phyloP scores from a whole-genome alignment of 2,113 vertebrate species.

The Nettapus auritus region DNA sequence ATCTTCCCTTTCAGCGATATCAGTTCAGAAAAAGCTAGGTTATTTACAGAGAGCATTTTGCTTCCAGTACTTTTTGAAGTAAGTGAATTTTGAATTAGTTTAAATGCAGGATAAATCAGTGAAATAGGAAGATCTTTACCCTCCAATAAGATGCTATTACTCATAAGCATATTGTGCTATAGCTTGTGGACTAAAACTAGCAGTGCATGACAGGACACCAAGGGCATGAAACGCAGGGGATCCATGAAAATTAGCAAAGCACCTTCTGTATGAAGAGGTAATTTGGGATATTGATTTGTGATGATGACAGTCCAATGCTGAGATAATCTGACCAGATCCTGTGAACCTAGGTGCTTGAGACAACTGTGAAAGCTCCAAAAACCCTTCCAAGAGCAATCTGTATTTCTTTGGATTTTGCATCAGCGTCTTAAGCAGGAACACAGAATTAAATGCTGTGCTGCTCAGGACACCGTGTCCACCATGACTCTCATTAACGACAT shows the following conservation, averaged over 20 bases:
- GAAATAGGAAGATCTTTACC: conserved; percentile 79
- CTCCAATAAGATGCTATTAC: conserved; percentile 78
- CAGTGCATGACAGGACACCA: conserved; percentile 68
- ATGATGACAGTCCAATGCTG: background rate
- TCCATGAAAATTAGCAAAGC: conserved; percentile 49
- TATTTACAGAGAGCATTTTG: conserved; percentile 65
- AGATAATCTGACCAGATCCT: background rate
- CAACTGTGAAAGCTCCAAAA: background rate
- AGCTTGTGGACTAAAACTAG: conserved; percentile 63
- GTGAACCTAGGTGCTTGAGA: background rate
- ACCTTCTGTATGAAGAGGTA: background rate
- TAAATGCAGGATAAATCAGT: conserved; percentile 77
- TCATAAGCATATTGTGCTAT: conserved; percentile 68
- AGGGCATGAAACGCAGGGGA: conserved; percentile 54
- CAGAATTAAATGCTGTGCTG: background rate
- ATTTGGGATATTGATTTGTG: background rate
- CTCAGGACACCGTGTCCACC: background rate
- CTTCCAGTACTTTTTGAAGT: conserved; percentile 55
- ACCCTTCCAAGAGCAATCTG: background rate
- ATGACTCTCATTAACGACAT: background rate
- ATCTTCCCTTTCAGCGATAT: conserved; percentile 48
- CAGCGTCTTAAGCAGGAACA: background rate
- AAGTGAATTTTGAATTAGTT: conserved; percentile 79
- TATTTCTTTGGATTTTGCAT: background rate
- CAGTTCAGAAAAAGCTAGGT: conserved; percentile 30